A percentile compares a stretch with the other conserved stretches of the same genome.
These are phyloP conservation scores for Cetonia aurata DNA, from an alignment of 2,888 invertebrate genomes.

Conservation along the genomic window DNA sequence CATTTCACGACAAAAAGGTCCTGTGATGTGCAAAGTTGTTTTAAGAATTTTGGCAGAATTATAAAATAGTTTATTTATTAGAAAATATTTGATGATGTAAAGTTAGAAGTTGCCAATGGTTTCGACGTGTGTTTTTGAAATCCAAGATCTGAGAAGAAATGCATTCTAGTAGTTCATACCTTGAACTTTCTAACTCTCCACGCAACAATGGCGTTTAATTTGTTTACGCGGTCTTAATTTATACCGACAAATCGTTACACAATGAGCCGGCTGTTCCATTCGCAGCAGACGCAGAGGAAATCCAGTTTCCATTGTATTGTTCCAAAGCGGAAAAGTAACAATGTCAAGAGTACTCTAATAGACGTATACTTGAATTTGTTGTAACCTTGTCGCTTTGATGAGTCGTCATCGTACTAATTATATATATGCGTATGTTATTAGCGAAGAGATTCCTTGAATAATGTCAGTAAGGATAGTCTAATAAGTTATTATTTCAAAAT, in stretches of 20 bases:
- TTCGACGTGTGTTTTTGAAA: too few species aligned
- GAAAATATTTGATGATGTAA: too few species aligned
- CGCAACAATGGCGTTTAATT: conserved; percentile 27
- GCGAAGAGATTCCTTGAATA: too few species aligned
- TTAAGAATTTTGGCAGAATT: too few species aligned
- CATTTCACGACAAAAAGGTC: too few species aligned
- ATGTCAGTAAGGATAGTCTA: too few species aligned
- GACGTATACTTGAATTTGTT: conserved; percentile 25
- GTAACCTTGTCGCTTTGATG: conserved; percentile 27
- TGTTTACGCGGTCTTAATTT: conserved; percentile 21
- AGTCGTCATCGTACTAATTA: conserved; percentile 21
- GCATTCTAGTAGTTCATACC: conserved; percentile 5
- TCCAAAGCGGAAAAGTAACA: conserved; percentile 23
- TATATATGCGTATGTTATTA: too few species aligned
- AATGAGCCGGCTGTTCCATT: conserved; percentile 13
- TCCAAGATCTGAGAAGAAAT: conserved; percentile 2
- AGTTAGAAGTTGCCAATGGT: too few species aligned
- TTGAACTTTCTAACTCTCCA: conserved; percentile 27
- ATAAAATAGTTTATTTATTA: too few species aligned
- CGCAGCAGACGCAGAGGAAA: conserved; percentile 21
- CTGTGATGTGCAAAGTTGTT: too few species aligned
- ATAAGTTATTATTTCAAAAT: too few species aligned
- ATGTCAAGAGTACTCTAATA: conserved; percentile 37
- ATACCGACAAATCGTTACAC: conserved; percentile 22
- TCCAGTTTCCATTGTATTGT: conserved; percentile 34